Base-by-base conservation (phyloP, 1,140 invertebrate genomes). In the Trachymyrmex septentrionalis region DNA sequence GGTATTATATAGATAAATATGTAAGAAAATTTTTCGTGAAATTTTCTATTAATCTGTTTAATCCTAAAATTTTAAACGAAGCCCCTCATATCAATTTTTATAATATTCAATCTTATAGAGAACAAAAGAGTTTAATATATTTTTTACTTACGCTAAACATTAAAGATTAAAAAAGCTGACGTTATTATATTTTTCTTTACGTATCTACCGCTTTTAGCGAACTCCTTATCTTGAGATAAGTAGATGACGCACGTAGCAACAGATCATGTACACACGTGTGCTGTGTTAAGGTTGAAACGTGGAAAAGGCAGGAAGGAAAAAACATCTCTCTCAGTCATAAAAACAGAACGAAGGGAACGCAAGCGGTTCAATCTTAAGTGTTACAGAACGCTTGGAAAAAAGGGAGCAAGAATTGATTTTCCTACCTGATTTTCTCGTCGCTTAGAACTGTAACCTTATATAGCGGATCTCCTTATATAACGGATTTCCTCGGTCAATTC, bases 351-450 rank as follows among this genome's bases (percentile, higher is more conserved):
- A n/a, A 50, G 57, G 34, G 55, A 84, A 84, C 7, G 27, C 69
- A 48, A 75, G 80, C 55, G 24, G 24, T 84, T 84, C 69, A 63
- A 63, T 84, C 80, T 75, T 84, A 84, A 84, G 69, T 73, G 55
- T 44, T 69, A 24, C 24, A 10, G 38, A 34, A 84, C 27, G 55
- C 80, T 84, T 24, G 5, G 67, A 14, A 57, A 21, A 61, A 63
- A 21, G 38, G 9, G 61, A 57, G 44, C 50, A 3, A 48, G 44
- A 84, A 75, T 61, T 71, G 50, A 87, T 85, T 85, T 87, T 76
- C 71, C 57, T 87, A 76, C 82, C 57, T 61, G 82, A 69, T 77
- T 85, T 61, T 19, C 71, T 21, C 50, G 59, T 77, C 38, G 63
- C 30, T 27, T 44, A 44, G 48, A 27, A 57, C 57, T 38, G 71